A percentile compares a stretch with the other conserved stretches of the same genome.
phyloP scores from a whole-genome alignment of 2,888 invertebrate genomes.

The Mesorhabditis sp. region DNA sequence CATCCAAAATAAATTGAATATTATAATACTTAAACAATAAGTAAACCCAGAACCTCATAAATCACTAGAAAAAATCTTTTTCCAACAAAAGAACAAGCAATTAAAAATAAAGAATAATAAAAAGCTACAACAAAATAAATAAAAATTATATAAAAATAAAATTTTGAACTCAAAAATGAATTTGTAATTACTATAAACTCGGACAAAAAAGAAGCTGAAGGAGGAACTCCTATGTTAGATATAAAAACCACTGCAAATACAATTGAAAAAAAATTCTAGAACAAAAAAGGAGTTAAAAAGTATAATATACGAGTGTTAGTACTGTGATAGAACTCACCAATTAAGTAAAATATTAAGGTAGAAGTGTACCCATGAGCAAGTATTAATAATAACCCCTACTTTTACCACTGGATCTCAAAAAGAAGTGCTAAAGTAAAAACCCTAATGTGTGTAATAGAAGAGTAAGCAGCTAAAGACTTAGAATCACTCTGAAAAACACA shows the following conservation, averaged over 20 bases:
- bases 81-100: conserved; percentile 43
- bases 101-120: conserved; percentile 56
- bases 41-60: conserved; percentile 32
- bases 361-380: conserved; percentile 39
- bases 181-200: conserved; percentile 58
- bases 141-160: conserved; percentile 55
- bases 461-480: conserved; percentile 40
- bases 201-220: conserved; percentile 36
- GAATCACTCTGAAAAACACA: conserved; percentile 43
- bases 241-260: conserved; percentile 33
- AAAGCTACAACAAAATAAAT: conserved; percentile 57
- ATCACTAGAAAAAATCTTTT: conserved; percentile 32
- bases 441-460: conserved; percentile 35
- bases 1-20: conserved; percentile 42
- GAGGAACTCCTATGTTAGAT: conserved; percentile 38
- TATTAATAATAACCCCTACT: conserved; percentile 32
- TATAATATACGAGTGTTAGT: conserved; percentile 34
- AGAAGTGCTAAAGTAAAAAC: conserved; percentile 31
- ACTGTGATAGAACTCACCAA: conserved; percentile 38
- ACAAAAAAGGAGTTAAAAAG: conserved; percentile 37
- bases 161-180: conserved; percentile 48
- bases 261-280: conserved; percentile 36
- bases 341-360: conserved; percentile 36
- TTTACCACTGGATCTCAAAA: conserved; percentile 29
- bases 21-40: conserved; percentile 30